Conservation (phyloP, 2,113 vertebrate genomes). For the Psephotus haematonotus region DNA sequence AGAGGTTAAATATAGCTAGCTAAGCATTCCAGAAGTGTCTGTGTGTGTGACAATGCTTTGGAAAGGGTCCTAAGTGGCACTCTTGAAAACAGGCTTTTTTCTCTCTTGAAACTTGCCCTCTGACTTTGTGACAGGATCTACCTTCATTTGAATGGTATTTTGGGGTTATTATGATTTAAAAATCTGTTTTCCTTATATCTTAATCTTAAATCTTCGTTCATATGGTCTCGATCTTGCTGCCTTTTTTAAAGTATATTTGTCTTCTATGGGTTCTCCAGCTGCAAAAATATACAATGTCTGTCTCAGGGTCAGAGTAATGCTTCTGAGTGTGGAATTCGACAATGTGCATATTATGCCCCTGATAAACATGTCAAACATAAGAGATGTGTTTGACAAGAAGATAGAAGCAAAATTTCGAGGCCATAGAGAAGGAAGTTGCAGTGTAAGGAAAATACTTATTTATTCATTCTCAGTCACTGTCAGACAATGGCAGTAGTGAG, state of each 20-base stretch:
- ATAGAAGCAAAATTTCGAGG: neutral
- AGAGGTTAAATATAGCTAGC: neutral
- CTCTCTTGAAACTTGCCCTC: neutral
- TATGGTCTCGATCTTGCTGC: neutral
- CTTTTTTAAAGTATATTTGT: neutral
- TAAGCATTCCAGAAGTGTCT: neutral
- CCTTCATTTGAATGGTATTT: neutral
- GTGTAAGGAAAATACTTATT: neutral
- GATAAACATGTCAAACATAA: neutral
- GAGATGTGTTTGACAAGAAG: neutral
- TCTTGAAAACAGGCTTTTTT: neutral
- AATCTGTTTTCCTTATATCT: neutral
- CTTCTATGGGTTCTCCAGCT: neutral
- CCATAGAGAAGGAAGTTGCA: neutral
- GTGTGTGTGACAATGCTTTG: neutral
- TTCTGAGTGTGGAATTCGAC: neutral
- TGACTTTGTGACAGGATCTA: neutral
- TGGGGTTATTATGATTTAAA: neutral
- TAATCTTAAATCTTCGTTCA: neutral
- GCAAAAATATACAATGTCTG: constrained; percentile 26
- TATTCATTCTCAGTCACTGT: neutral
- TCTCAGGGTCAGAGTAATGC: neutral
- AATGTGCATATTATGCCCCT: neutral
- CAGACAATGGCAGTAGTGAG: neutral
- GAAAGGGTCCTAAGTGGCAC: neutral